These are phyloP conservation scores for Mallotus villosus DNA, from an alignment of 2,797 vertebrate species.

Conservation along the genomic window DNA sequence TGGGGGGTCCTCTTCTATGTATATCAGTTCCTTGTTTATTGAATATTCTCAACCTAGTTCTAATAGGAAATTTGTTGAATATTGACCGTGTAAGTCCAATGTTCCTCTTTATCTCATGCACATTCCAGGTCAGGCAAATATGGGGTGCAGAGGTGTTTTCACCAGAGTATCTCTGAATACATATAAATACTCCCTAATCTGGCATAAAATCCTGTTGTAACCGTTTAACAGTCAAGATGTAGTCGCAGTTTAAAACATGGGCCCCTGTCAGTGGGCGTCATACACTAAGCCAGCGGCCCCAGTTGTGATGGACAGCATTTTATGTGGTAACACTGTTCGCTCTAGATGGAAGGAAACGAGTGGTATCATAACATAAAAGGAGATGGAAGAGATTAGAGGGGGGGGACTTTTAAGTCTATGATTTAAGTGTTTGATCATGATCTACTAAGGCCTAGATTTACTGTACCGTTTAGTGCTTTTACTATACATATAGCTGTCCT, in stretches of 20 bases:
- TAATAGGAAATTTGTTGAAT: background rate
- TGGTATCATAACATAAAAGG: too few relatives aligned
- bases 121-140: background rate
- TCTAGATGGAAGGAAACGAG: background rate
- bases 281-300: background rate
- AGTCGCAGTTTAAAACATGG: background rate
- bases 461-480: conserved; percentile 55
- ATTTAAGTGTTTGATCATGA: background rate
- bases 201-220: too few relatives aligned
- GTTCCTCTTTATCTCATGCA: background rate
- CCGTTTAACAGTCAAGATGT: background rate
- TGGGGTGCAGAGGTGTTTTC: background rate
- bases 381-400: background rate
- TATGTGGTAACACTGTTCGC: background rate
- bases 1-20: background rate
- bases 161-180: background rate
- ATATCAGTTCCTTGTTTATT: background rate
- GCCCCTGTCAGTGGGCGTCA: background rate
- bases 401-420: too few relatives aligned
- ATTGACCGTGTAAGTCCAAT: background rate
- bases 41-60: background rate
- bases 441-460: conserved; percentile 25
- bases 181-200: background rate
- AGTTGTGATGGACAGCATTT: background rate
- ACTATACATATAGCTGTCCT: conserved; percentile 54